phyloP scores from a whole-genome alignment of 1,140 invertebrate genomes.

The Liolophura sinensis region DNA sequence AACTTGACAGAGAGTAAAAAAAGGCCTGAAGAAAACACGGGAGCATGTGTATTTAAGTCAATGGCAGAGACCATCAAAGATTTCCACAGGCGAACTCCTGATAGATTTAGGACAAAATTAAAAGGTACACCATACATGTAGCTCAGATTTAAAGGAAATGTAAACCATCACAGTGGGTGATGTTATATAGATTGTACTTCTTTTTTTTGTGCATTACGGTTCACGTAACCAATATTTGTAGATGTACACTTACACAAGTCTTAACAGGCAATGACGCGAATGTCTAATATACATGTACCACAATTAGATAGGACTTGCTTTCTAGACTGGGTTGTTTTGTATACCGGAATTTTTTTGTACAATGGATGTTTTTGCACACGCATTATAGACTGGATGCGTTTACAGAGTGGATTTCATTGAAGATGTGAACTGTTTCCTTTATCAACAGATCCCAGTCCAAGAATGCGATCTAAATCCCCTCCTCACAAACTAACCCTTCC shows the following conservation, averaged over 20 bases:
- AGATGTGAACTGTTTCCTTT: not conserved
- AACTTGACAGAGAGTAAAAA: slow-evolving; percentile 31
- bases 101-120: slow-evolving; percentile 42
- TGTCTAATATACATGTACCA: too few relatives aligned
- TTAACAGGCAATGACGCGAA: too few relatives aligned
- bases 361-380: not conserved
- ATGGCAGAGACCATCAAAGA: slow-evolving; percentile 43
- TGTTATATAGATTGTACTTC: too few relatives aligned
- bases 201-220: too few relatives aligned
- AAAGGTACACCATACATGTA: slow-evolving; percentile 18
- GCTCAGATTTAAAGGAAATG: too few relatives aligned
- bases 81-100: slow-evolving; percentile 51
- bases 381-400: not conserved
- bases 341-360: too few relatives aligned
- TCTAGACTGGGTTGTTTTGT: too few relatives aligned
- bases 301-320: too few relatives aligned
- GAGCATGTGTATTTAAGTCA: slow-evolving; percentile 26
- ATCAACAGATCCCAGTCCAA: too few relatives aligned
- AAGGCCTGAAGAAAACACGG: not conserved
- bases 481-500: slow-evolving; percentile 36
- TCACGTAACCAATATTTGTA: too few relatives aligned
- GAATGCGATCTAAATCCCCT: slow-evolving; percentile 16
- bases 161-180: too few relatives aligned
- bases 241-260: too few relatives aligned
- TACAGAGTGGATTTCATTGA: not conserved